phyloP scores from a whole-genome alignment of 1,140 invertebrate genomes.

The Argopecten irradians region DNA sequence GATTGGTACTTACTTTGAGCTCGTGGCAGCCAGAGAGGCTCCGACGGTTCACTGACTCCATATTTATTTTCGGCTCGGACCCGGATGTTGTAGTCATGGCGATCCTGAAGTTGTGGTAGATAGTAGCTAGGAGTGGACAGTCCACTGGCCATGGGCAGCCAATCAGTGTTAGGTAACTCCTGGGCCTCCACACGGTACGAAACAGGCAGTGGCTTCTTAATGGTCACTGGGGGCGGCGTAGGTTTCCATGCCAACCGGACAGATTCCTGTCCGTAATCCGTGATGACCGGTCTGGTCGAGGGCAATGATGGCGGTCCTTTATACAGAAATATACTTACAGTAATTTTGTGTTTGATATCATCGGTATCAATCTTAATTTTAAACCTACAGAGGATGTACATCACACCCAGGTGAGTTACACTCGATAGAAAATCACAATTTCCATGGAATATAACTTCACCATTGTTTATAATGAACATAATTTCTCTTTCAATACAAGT shows the following conservation, averaged over 20 bases:
- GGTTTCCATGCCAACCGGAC: constrained; percentile 71
- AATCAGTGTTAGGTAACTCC: constrained; percentile 66
- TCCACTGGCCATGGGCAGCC: constrained; percentile 66
- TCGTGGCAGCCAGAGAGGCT: constrained; percentile 68
- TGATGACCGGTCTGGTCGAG: constrained; percentile 63
- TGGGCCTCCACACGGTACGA: constrained; percentile 71
- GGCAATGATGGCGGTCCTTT: constrained; percentile 63
- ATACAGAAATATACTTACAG: not conserved
- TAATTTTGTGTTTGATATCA: too few species aligned
- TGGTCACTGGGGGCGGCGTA: constrained; percentile 44
- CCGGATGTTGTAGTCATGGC: constrained; percentile 69
- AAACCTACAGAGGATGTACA: too few species aligned
- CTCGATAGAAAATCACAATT: too few species aligned
- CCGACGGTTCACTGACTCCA: constrained; percentile 70
- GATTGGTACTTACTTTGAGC: constrained; percentile 61
- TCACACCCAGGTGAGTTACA: too few species aligned
- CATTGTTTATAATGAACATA: too few species aligned
- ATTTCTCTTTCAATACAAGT: too few species aligned
- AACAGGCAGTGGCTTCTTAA: constrained; percentile 56
- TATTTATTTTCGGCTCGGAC: constrained; percentile 72
- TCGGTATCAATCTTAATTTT: too few species aligned
- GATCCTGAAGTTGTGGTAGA: constrained; percentile 63
- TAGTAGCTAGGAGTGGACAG: constrained; percentile 65
- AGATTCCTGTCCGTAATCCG: constrained; percentile 70
- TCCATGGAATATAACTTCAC: too few species aligned